Base-by-base conservation (phyloP, 2,797 vertebrate species). In the Chromis chromis region DNA sequence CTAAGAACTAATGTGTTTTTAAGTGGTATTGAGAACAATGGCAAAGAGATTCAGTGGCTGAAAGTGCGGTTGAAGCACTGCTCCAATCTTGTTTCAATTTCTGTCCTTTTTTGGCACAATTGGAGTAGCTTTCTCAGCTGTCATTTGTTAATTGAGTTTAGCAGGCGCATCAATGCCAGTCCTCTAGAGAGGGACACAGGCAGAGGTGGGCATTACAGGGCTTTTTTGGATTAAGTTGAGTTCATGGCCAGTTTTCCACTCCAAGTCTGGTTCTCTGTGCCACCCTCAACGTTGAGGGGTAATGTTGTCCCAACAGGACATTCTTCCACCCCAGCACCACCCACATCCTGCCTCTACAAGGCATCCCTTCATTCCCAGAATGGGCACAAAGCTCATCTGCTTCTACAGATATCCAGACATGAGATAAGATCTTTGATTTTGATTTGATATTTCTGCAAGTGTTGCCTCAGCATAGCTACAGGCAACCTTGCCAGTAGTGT, bases 241-340 rank as follows among this genome's bases (percentile, higher is more conserved):
- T 88, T 90, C 79, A 58, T 70, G 88, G 84, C 82, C 76, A 87
- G 87, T 93, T 94, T 93, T 94, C 94, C 93, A 93, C 90, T 94
- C 92, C 91, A 93, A 92, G 89, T 93, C 82, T 91, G 92, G 91
- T 74, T 83, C 83, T 91, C 76, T 55, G 70, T 86, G 79, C 79
- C 90, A 83, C 85, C 83, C 86, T 79, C 79, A 78, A 86, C 84
- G 83, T 49, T 14, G 71, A 78, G 67, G 86, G 88, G 83, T 85
- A 74, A 85, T 83, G 92, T 90, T 92, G 91, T 87, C 87, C 90
- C 91, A 91, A 90, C 91, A 92, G 84, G 85, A 84, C 85, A 87
- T 89, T 88, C 81, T 87, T 86, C 71, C 84, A 70, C 59, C 72
- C 46, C 76, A 11, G 77, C 65, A 67, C 72, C 70, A 70, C 71